Conservation (phyloP, 2,888 invertebrate species). For the Prosopocoilus inquinatus region DNA sequence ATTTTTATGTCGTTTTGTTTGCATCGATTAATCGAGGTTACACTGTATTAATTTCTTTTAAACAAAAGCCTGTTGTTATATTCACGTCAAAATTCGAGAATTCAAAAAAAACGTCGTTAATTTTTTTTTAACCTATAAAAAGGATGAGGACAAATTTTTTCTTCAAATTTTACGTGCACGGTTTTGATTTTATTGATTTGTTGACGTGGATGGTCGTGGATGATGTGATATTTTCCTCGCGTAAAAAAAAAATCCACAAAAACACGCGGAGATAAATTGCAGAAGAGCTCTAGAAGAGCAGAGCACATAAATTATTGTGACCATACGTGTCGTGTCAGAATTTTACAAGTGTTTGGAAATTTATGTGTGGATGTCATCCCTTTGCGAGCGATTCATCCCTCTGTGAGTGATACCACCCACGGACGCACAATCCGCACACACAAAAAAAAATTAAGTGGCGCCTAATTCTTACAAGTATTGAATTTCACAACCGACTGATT, state of each 20-base stretch:
- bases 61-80: no score
- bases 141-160: no score
- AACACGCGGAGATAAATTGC: no score
- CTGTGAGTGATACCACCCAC: slow-evolving; percentile 10
- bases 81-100: no score
- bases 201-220: not conserved
- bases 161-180: not conserved
- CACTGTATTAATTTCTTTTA: no score
- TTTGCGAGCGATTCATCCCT: slow-evolving; percentile 18
- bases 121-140: no score
- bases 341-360: slow-evolving; percentile 20
- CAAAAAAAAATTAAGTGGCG: slow-evolving; percentile 11
- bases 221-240: not conserved
- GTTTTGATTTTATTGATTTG: not conserved
- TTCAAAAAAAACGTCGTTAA: no score
- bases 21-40: no score
- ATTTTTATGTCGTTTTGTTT: no score
- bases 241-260: not conserved
- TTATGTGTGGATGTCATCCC: slow-evolving; percentile 23
- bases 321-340: slow-evolving; percentile 8
- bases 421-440: slow-evolving; percentile 10
- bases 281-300: no score
- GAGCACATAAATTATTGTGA: not conserved
- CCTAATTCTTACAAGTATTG: slow-evolving; percentile 5
- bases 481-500: not conserved